phyloP scores from a whole-genome alignment of 2,797 vertebrate species.

The Neosalanx taihuensis region DNA sequence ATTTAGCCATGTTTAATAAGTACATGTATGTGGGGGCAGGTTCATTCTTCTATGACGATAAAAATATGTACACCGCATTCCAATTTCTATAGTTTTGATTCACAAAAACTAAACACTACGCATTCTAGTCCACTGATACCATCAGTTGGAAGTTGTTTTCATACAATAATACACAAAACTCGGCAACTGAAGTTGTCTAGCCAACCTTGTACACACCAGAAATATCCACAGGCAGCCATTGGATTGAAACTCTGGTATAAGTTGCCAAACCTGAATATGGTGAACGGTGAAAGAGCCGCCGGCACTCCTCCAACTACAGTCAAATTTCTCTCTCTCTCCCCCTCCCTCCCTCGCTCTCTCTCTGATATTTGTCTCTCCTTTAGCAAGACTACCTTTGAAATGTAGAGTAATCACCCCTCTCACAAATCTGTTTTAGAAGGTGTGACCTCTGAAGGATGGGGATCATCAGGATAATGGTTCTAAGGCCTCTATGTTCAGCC shows the following conservation, averaged over 20 bases:
- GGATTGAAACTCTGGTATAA: constrained; percentile 26
- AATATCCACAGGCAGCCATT: constrained; percentile 23
- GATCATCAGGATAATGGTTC: too few species aligned
- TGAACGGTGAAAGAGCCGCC: constrained; percentile 16
- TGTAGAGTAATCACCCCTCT: too few species aligned
- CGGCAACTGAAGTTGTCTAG: constrained; percentile 26
- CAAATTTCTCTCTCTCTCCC: neutral
- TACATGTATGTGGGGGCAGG: too few species aligned
- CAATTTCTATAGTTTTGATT: too few species aligned
- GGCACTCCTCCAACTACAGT: constrained; percentile 8
- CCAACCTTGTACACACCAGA: constrained; percentile 11
- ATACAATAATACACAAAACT: neutral
- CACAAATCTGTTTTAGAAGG: neutral
- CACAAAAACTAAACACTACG: too few species aligned
- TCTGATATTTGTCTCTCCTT: neutral
- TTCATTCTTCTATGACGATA: too few species aligned
- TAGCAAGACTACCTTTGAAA: neutral
- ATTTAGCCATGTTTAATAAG: neutral
- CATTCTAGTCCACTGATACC: neutral
- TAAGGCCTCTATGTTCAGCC: too few species aligned
- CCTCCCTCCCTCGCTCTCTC: neutral
- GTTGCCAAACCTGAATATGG: constrained; percentile 59
- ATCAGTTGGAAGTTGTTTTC: neutral
- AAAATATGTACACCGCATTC: too few species aligned
- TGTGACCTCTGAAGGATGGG: neutral